Percentiles rank a stretch among this genome's conserved stretches.
Conservation (phyloP, 2,888 invertebrate species). For the Coleophora flavipennella region DNA sequence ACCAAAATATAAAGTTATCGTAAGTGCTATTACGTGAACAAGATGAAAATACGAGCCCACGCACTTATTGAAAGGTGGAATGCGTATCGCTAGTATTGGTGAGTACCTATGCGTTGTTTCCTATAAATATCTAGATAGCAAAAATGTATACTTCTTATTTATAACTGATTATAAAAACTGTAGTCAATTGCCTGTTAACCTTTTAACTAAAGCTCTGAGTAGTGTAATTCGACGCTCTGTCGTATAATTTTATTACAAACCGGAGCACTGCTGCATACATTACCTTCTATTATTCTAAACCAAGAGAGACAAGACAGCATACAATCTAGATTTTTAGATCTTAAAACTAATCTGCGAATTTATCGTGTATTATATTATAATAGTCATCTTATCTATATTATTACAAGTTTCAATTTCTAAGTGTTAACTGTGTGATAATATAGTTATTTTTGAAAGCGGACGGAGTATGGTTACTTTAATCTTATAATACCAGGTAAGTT, state of each 20-base stretch:
- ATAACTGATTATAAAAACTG: constrained; percentile 72
- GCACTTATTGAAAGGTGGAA: constrained; percentile 66
- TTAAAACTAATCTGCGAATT: constrained; percentile 21
- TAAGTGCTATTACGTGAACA: constrained; percentile 71
- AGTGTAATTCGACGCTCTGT: constrained; percentile 71
- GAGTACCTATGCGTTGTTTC: constrained; percentile 28
- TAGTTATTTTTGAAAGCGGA: constrained; percentile 18
- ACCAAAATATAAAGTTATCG: constrained; percentile 71
- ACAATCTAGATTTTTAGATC: background rate
- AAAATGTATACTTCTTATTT: constrained; percentile 56
- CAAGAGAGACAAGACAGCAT: too few relatives aligned
- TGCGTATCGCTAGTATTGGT: constrained; percentile 67
- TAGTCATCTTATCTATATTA: constrained; percentile 62
- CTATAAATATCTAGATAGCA: constrained; percentile 31
- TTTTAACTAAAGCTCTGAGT: constrained; percentile 71
- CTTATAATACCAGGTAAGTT: background rate
- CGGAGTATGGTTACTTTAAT: constrained; percentile 1
- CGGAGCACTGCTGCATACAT: constrained; percentile 55
- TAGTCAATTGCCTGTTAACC: constrained; percentile 74
- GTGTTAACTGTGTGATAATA: constrained; percentile 54
- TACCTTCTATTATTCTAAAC: constrained; percentile 9
- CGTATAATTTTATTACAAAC: constrained; percentile 70
- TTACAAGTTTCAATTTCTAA: constrained; percentile 58
- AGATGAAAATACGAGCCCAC: constrained; percentile 70
- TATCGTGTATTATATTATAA: constrained; percentile 42